phyloP scores from a whole-genome alignment of 2,797 vertebrate genomes.

The Chelidonichthys spinosus region DNA sequence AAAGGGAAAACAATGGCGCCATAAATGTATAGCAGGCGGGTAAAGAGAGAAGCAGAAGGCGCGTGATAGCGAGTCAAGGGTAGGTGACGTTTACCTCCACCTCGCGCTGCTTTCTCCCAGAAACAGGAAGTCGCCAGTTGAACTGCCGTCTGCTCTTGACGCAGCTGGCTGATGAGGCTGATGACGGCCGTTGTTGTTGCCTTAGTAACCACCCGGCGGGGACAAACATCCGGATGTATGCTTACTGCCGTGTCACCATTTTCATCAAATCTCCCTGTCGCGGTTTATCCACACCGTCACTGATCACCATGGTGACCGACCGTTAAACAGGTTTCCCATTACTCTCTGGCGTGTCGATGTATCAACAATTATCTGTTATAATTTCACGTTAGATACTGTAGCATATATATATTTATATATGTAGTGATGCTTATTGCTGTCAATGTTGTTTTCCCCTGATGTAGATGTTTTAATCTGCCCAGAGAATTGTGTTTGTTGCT shows the following conservation, averaged over 20 bases:
- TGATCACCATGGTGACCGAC: slow-evolving; percentile 7
- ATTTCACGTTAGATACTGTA: too few species aligned
- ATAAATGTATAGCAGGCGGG: slow-evolving; percentile 35
- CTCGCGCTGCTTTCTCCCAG: slow-evolving; percentile 54
- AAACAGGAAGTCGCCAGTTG: slow-evolving; percentile 82
- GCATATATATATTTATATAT: too few species aligned
- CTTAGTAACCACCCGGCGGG: slow-evolving; percentile 48
- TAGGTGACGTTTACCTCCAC: background rate
- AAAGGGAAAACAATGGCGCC: slow-evolving; percentile 33
- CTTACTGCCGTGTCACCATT: slow-evolving; percentile 11
- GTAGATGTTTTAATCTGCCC: too few species aligned
- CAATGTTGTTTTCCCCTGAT: too few species aligned
- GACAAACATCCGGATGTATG: slow-evolving; percentile 67
- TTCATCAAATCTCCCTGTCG: slow-evolving; percentile 11
- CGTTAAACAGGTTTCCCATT: background rate
- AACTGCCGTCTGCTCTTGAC: slow-evolving; percentile 73
- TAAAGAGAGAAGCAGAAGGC: slow-evolving; percentile 4
- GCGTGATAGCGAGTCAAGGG: background rate
- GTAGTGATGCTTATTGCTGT: too few species aligned
- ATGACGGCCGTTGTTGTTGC: slow-evolving; percentile 70
- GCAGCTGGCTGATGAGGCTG: slow-evolving; percentile 62
- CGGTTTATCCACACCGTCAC: background rate
- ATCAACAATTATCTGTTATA: too few species aligned
- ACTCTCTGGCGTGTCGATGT: background rate
- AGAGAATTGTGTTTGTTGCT: too few species aligned